Evolutionary conservation across 2,888 invertebrate species (phyloP), one percentile per base, ranked within the genome.

Genomic region (Holacanthella duospinosa): DNA sequence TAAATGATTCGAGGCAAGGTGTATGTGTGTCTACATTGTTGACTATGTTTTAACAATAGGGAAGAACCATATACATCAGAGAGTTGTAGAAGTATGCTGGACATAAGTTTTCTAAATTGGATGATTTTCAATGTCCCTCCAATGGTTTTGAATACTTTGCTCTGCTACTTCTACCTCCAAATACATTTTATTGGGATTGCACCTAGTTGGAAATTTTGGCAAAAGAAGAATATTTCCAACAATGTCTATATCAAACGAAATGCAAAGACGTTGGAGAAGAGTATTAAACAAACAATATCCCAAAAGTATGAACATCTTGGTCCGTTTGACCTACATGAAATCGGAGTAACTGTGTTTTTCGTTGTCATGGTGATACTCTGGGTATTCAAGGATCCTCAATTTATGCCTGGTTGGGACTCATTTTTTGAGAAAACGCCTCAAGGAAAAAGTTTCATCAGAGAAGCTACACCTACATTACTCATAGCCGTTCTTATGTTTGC

Each of bases 341-440:
- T 65, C 76, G 80, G 82, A 59, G 86, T 89, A 6, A 26, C 36
- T 16, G 6, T 61, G 24, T 43, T 63, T 26, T 95, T 95, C 77
- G 76, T 88, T 28, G 69, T 86, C 12, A 85, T 93, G 6, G 87
- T 94, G 19, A 74, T 87, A 60, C 81, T 94, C 73, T 95, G 93
- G 86, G 88, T 94, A 77, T 88, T 93, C 77, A 83, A 93, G 57
- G 86, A 86, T 66, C 94, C 94, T 0, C 89, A 90, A 66, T 89
- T 94, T 76, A 86, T 92, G 74, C 80, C 81, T 0, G 94, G 94
- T 1, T 94, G 94, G 93, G 89, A 72, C 29, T 55, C 67, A 0
- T 25, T 71, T 60, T 72, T 72, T 61, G 64, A 60, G 12, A 66
- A 63, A 57, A 66, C 64, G 1, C 9, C 62, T 19, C 54, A 60